Conservation (phyloP, 2,797 vertebrate species). For the Anableps anableps region DNA sequence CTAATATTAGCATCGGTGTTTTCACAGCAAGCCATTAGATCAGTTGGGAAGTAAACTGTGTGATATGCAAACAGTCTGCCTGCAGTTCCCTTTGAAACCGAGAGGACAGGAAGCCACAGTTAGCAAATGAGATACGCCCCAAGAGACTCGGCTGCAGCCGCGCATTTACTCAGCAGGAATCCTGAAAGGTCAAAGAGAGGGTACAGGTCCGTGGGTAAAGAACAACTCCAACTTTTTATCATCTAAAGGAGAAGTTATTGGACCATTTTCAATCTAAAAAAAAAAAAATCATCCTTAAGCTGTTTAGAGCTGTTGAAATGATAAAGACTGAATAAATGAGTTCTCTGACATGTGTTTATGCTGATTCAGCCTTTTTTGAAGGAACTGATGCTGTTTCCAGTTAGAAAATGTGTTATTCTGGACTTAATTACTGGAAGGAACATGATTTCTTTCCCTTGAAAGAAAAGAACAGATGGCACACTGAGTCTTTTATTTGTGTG, state of each 20-base stretch:
- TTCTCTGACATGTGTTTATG: neutral
- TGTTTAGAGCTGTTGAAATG: neutral
- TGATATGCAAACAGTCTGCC: conserved; percentile 47
- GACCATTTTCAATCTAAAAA: neutral
- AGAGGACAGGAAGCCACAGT: conserved; percentile 42
- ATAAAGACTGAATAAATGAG: neutral
- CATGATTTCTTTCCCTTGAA: conserved; percentile 19
- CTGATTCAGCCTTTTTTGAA: conserved; percentile 3
- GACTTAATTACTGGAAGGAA: conserved; percentile 30
- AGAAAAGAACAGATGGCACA: conserved; percentile 47
- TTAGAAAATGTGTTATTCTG: conserved; percentile 3
- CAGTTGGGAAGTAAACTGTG: conserved; percentile 36
- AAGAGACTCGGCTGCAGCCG: conserved; percentile 25
- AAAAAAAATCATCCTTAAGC: neutral
- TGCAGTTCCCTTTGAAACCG: conserved; percentile 36
- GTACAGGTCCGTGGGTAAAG: conserved; percentile 18
- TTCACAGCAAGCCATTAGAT: conserved; percentile 12
- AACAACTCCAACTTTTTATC: conserved; percentile 1
- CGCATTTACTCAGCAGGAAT: conserved; percentile 31
- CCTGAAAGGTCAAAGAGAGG: conserved; percentile 27
- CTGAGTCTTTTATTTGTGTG: conserved; percentile 33
- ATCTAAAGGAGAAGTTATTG: neutral
- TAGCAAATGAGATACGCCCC: conserved; percentile 42
- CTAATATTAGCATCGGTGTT: conserved; percentile 13
- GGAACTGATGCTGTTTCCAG: neutral